Conservation (phyloP, 2,797 vertebrate species). For the Melanotaenia nigrans region DNA sequence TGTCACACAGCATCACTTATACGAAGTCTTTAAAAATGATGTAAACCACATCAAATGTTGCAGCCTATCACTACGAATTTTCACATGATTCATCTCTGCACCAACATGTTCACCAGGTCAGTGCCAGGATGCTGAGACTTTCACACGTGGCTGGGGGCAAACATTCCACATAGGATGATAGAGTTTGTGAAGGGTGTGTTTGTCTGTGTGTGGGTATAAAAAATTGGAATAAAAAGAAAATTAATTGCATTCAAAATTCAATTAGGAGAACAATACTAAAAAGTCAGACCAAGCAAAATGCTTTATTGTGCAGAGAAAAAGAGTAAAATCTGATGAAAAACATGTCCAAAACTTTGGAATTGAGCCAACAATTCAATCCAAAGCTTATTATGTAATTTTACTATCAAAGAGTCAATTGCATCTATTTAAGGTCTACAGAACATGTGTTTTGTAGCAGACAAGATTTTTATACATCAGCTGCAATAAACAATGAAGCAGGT, state of each 20-base stretch:
- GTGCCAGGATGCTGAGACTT: conserved; percentile 63
- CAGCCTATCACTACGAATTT: conserved; percentile 44
- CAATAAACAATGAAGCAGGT: too few relatives aligned
- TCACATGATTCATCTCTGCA: conserved; percentile 55
- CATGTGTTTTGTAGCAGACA: not conserved
- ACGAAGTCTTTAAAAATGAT: conserved; percentile 17
- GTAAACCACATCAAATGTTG: conserved; percentile 50
- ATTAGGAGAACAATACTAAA: not conserved
- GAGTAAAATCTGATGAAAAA: not conserved
- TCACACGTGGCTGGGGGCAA: conserved; percentile 63
- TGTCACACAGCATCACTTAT: conserved; percentile 23
- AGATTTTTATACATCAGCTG: not conserved
- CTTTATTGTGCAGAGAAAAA: not conserved
- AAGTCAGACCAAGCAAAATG: not conserved
- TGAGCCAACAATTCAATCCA: not conserved
- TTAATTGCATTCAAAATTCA: not conserved
- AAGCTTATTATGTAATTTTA: conserved; percentile 1
- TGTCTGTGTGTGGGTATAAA: not conserved
- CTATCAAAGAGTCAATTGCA: not conserved
- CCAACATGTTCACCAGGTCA: conserved; percentile 63
- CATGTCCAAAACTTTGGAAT: not conserved
- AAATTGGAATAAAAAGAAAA: not conserved
- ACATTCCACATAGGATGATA: conserved; percentile 62
- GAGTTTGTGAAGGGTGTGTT: conserved; percentile 11
- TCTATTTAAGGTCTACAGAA: not conserved